Evolutionary conservation across 2,888 invertebrate genomes (phyloP).

Genomic region (Hetaerina titia): DNA sequence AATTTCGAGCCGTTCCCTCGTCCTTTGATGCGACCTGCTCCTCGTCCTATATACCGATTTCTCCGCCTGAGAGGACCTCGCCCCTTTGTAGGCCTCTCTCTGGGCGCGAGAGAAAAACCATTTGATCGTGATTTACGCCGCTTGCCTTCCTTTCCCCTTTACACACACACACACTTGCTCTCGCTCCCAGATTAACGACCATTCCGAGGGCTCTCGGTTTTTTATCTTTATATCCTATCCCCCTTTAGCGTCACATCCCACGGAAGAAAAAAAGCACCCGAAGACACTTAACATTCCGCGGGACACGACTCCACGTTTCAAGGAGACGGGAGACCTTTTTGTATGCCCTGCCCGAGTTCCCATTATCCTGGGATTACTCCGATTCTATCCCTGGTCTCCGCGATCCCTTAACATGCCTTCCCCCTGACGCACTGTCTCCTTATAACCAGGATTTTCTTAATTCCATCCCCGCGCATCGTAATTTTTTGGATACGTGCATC

Average conservation of each 20-base stretch:
- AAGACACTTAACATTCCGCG: constrained; percentile 35
- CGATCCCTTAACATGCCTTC: neutral
- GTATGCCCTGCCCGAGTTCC: constrained; percentile 32
- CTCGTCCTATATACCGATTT: neutral
- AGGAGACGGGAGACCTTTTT: neutral
- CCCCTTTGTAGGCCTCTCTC: neutral
- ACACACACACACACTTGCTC: neutral
- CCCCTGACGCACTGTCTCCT: neutral
- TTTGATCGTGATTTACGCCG: constrained; percentile 31
- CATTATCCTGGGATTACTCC: constrained; percentile 14
- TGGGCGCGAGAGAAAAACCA: neutral
- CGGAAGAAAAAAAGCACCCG: neutral
- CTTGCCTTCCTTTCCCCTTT: neutral
- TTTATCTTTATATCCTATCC: constrained; percentile 12
- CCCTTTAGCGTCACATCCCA: constrained; percentile 5
- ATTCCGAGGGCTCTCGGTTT: neutral
- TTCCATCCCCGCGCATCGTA: neutral
- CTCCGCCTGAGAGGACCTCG: constrained; percentile 1
- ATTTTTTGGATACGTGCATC: neutral
- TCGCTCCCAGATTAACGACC: constrained; percentile 6
- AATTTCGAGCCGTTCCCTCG: neutral
- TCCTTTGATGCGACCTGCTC: neutral
- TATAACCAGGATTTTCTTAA: neutral
- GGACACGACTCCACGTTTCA: constrained; percentile 18
- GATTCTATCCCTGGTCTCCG: constrained; percentile 12